These are phyloP conservation scores for Lasioglossum oenotherae DNA, from an alignment of 2,888 invertebrate genomes.

Conservation along the genomic window DNA sequence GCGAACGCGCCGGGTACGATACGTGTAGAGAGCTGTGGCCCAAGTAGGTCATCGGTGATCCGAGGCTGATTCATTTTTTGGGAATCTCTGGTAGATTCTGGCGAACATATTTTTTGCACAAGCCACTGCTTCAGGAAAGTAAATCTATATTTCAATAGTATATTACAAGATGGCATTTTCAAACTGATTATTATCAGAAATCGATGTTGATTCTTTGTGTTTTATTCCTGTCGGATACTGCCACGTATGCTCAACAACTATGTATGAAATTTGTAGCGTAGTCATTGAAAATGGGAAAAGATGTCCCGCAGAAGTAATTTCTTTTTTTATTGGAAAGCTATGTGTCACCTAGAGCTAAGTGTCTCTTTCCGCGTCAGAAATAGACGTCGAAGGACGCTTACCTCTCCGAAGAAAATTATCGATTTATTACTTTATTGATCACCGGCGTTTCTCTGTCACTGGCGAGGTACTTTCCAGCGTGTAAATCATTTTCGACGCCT, in stretches of 20 bases:
- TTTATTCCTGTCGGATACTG: not conserved
- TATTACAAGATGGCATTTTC: not conserved
- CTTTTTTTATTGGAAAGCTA: not conserved
- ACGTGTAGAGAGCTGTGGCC: not conserved
- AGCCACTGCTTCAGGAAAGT: too few species aligned
- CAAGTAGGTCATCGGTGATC: not conserved
- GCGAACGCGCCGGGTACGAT: constrained; percentile 3
- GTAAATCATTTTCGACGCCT: not conserved
- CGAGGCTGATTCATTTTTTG: not conserved
- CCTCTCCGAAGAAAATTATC: constrained; percentile 8
- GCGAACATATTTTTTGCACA: not conserved
- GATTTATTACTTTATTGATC: constrained; percentile 1
- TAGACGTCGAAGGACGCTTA: constrained; percentile 24
- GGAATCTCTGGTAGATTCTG: not conserved
- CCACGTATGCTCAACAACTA: not conserved
- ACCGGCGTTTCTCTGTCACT: not conserved
- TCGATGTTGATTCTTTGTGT: not conserved
- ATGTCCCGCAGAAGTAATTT: not conserved
- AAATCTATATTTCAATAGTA: not conserved
- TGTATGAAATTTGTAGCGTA: not conserved
- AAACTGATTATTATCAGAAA: not conserved
- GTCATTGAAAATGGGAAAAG: not conserved
- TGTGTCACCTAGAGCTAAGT: not conserved
- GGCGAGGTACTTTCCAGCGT: not conserved
- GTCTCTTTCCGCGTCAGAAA: not conserved